Evolutionary conservation across 2,797 vertebrate species (phyloP), one percentile per base, ranked within the genome.

Genomic region (Balearica regulorum): DNA sequence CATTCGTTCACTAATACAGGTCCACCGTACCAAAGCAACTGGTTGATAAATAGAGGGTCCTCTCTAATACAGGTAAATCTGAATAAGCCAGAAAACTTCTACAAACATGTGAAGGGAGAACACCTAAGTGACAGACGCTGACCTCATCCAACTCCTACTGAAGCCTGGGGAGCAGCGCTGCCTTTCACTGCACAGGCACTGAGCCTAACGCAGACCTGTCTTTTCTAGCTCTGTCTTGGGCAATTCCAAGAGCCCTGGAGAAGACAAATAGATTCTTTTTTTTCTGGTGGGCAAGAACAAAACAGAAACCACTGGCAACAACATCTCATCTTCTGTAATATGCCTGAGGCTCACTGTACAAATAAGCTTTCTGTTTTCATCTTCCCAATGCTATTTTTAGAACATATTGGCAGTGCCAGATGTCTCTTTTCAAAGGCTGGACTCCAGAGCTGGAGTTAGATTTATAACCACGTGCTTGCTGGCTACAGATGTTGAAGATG

Each of bases 371-470:
- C 91, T 16, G 1, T 92, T 96, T 97, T 93, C 89, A 91, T 93
- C 80, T 84, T 90, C 87, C 37, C 46, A 77, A n/a, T 15, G 58
- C 91, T 97, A 97, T 97, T 97, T 97, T 92, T 96, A 96, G 96
- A 93, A 49, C 16, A 26, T 61, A 93, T 4, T 81, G 83, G 95
- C 95, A 93, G 78, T 90, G 89, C 94, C 95, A 97, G 94, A 97
- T 96, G 96, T 92, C 92, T 96, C 61, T 86, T 90, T 39, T 86
- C 90, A 93, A 60, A 93, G 87, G 37, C 78, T 82, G 75, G 95
- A 70, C 92, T 68, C 78, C 44, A 71, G 60, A 88, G 76, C 44
- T 49, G 51, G 51, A 64, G 31, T 62, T 64, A 73, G 93, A 96
- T 97, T 96, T 97, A 94, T 51, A 85, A 82, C 82, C 53, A 68